Base-by-base conservation (phyloP, 2,113 vertebrate genomes). In the Rutilus rutilus region DNA sequence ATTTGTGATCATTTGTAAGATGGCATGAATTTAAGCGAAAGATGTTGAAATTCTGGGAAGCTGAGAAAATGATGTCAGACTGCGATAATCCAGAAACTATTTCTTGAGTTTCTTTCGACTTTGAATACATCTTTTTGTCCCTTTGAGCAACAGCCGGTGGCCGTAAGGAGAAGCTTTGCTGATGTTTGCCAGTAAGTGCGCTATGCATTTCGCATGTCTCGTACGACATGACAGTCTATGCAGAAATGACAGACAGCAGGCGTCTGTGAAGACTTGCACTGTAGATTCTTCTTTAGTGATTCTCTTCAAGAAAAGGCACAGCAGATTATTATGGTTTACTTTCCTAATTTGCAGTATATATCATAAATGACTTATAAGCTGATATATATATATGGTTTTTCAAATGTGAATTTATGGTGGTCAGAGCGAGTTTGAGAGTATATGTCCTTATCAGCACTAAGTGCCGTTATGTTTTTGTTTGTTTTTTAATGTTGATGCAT, bases 171-270 rank as follows among this genome's bases (percentile, higher is more conserved):
- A 21, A 54, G 74, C 67, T 71, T 39, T 73, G 39, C 6, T 76
- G 45, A 57, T 33, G 33, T 71, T 73, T 21, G 54, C 54, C 6
- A 39, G 69, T 15, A 47, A 21, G 50, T 78, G 77, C 42, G 78
- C 59, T 67, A 82, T 82, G 60, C 79, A 82, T 65, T 65, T 78
- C 50, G 60, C 79, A 67, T 67, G 78, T 81, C 60, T 65, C 3
- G 2, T 7, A 6, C 50, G 79, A 82, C 79, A 67, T 65, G 79
- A 27, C 12, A 14, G 62, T 82, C 79, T 82, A 82, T 82, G 79
- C 79, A 82, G 79, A 50, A 33, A 47, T 15, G 19, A 62, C 78
- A 81, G 59, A 30, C 78, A 6, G 15, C 77, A 1, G 19, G 6
- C n/a, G 76, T 60, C 76, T 78, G 76, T 76, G 74, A 39, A 23